A percentile compares a stretch with the other conserved stretches of the same genome.
Conservation (phyloP, 2,113 vertebrate genomes). For the Hydrochoerus hydrochaeris region DNA sequence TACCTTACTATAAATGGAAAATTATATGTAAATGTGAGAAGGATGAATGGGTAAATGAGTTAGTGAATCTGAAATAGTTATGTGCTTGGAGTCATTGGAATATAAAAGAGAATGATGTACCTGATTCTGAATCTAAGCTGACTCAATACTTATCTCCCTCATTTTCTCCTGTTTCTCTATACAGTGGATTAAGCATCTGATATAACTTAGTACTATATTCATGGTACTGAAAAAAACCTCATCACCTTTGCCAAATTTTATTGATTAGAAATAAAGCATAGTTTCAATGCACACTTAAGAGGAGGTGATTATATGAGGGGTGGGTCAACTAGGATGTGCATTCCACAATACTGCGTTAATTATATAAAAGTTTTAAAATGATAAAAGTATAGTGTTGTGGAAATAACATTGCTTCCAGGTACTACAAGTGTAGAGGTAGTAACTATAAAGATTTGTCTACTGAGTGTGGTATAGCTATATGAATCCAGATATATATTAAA, state of each 20-base stretch:
- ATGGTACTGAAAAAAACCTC: not conserved
- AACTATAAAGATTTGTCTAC: not conserved
- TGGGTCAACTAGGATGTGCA: not conserved
- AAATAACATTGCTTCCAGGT: not conserved
- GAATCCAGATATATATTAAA: slow-evolving; percentile 18
- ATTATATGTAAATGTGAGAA: not conserved
- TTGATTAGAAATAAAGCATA: slow-evolving; percentile 19
- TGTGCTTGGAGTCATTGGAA: not conserved
- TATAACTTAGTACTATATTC: not conserved
- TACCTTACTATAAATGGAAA: not conserved
- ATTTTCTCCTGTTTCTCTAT: not conserved
- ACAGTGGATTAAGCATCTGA: not conserved
- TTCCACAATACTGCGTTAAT: not conserved
- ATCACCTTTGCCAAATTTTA: slow-evolving; percentile 6
- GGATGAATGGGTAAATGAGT: slow-evolving; percentile 20
- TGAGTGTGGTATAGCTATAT: not conserved
- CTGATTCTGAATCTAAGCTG: not conserved
- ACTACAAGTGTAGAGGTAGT: not conserved
- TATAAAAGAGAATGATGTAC: not conserved
- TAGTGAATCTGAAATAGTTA: slow-evolving; percentile 26
- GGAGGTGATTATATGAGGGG: not conserved
- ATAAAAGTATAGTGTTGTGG: not conserved
- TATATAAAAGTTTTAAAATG: slow-evolving; percentile 30
- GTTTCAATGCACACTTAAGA: not conserved
- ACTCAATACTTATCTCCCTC: not conserved